phyloP scores from a whole-genome alignment of 2,888 invertebrate species.

The Philhelius pedissequus region DNA sequence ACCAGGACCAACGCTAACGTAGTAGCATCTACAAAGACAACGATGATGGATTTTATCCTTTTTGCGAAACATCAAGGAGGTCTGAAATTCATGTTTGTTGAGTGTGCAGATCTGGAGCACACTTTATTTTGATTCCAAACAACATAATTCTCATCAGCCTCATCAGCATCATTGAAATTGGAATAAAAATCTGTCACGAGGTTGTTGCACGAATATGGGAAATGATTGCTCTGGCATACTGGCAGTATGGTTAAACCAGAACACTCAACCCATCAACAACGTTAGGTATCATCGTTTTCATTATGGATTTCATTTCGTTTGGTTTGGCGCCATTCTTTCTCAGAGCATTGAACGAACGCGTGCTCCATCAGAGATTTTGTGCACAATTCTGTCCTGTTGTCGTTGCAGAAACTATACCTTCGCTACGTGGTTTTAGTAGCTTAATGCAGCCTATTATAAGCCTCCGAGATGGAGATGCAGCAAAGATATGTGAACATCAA shows the following conservation, averaged over 20 bases:
- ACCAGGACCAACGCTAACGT: background rate
- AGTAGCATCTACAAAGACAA: constrained; percentile 16
- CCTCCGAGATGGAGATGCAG: background rate
- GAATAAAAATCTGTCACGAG: constrained; percentile 36
- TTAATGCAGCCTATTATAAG: constrained; percentile 7
- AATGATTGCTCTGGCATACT: background rate
- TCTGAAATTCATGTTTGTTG: constrained; percentile 34
- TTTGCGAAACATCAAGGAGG: constrained; percentile 15
- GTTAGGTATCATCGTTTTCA: background rate
- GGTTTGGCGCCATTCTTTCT: background rate
- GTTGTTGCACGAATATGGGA: constrained; percentile 32
- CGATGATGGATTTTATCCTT: constrained; percentile 46
- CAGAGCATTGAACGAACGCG: constrained; percentile 48
- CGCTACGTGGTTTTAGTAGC: constrained; percentile 4
- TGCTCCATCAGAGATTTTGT: constrained; percentile 46
- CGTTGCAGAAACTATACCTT: constrained; percentile 32
- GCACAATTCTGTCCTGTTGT: constrained; percentile 44
- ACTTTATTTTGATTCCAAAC: constrained; percentile 43
- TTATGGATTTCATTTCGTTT: background rate
- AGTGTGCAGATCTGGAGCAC: constrained; percentile 57
- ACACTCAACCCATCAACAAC: constrained; percentile 37
- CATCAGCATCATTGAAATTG: constrained; percentile 46
- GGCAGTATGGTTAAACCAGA: constrained; percentile 25
- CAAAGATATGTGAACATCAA: background rate
- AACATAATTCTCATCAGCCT: constrained; percentile 58